Evolutionary conservation across 1,140 invertebrate species (phyloP), one percentile per base, ranked within the genome.

Genomic region (Caenorhabditis brenneri): DNA sequence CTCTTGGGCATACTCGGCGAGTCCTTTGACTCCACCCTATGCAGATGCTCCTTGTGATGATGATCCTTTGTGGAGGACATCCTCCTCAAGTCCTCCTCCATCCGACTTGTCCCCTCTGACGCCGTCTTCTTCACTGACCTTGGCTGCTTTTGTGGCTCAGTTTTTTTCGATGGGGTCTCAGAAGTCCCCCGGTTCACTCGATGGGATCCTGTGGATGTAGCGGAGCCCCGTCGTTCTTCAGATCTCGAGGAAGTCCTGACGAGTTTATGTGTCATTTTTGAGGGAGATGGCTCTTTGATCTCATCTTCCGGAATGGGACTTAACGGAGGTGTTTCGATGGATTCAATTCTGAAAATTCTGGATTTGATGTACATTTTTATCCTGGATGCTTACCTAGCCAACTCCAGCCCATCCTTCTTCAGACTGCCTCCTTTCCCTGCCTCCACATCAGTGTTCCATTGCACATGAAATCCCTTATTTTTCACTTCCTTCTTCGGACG

Each of bases 401-500:
- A 31, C 15, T 60, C 81, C n/a, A 42, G 15, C 12, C 15, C 39
- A 58, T 48, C 60, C 27, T 48, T 69, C 5, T 82, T 46, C 39
- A 60, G 6, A 10, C 39, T 24, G 10, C 24, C 42, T 22, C 58
- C 2, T 49, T 46, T 69, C 74, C 81, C 36, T 49, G 55, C 12
- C 88, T 93, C 85, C 19, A 88, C 88, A 84, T 91, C 78, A 91
- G 91, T 5, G 65, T 88, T 84, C 88, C 88, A 88, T 82, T 88
- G 86, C 0, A 88, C 88, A 39, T 83, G 81, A 79, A 86, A 88
- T n/a, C 81, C 85, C 22, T 85, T 79, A 4, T 89, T 84, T 24
- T 88, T 87, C 22, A 89, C 87, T 36, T 79, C 69, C 48, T 85
- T 83, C 65, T 85, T 84, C 27, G 86, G 60, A 27, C 83, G 79